A percentile compares a stretch with the other conserved stretches of the same genome.
These are phyloP conservation scores for Cotesia congregata DNA, from an alignment of 2,888 invertebrate species.

Conservation along the genomic window DNA sequence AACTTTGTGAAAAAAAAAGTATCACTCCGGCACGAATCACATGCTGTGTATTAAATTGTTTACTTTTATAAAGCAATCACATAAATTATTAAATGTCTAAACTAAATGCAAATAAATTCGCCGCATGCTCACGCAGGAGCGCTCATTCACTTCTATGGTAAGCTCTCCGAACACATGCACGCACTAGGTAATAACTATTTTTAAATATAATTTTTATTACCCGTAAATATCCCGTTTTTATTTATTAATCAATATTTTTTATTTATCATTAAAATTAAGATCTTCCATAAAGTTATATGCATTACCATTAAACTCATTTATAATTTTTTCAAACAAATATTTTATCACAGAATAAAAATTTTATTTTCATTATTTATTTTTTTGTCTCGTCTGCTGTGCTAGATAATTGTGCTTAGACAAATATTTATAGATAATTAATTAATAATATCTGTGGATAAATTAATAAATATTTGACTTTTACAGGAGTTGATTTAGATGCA, in stretches of 20 bases:
- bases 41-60: conserved; percentile 24
- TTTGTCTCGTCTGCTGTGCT: not conserved
- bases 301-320: too few relatives aligned
- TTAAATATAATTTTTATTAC: conserved; percentile 46
- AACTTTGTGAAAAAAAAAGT: not conserved
- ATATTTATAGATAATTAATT: conserved; percentile 5
- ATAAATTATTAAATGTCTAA: conserved; percentile 49
- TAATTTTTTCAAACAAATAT: too few relatives aligned
- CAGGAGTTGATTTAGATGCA: conserved; percentile 80
- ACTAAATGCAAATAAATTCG: conserved; percentile 58
- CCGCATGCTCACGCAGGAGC: conserved; percentile 68
- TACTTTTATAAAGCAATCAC: conserved; percentile 12
- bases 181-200: conserved; percentile 69
- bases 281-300: not conserved
- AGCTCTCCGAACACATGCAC: conserved; percentile 70
- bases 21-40: not conserved
- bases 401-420: not conserved
- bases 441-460: not conserved
- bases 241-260: conserved; percentile 19
- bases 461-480: conserved; percentile 41
- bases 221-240: not conserved
- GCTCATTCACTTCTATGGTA: conserved; percentile 68
- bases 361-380: not conserved
- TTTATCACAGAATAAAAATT: too few relatives aligned
- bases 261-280: not conserved